Conservation (phyloP, 2,888 invertebrate species). For the Crematogaster levior region DNA sequence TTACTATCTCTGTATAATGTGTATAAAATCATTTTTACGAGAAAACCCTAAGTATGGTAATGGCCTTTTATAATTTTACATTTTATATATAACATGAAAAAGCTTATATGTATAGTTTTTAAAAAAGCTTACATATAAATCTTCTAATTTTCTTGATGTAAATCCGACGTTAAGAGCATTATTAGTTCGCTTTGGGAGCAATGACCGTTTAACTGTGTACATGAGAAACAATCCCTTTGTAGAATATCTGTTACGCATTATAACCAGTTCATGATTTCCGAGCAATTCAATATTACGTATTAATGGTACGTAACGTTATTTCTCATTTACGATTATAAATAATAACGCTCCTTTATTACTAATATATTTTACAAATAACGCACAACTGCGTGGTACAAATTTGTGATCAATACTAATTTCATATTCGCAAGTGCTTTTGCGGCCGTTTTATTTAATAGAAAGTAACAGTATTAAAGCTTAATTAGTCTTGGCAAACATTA, state of each 20-base stretch:
- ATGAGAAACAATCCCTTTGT: conserved; percentile 27
- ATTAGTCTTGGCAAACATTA: not conserved
- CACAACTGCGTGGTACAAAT: not conserved
- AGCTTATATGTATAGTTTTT: not conserved
- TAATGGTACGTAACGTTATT: too few species aligned
- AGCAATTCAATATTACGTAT: conserved; percentile 9
- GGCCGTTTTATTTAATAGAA: not conserved
- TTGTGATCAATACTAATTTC: conserved; percentile 4
- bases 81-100: not conserved
- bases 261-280: conserved; percentile 29
- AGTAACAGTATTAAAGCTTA: not conserved
- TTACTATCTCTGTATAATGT: not conserved
- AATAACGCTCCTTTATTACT: conserved; percentile 11
- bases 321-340: conserved; percentile 27
- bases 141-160: conserved; percentile 5
- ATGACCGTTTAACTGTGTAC: conserved; percentile 27
- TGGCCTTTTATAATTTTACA: not conserved
- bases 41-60: not conserved
- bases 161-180: conserved; percentile 12
- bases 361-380: not conserved
- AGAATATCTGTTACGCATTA: not conserved
- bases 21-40: conserved; percentile 41
- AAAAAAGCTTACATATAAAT: not conserved
- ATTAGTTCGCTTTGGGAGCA: conserved; percentile 40
- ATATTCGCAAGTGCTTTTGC: not conserved